Base-by-base conservation (phyloP, 2,888 invertebrate species). In the Empis livida region DNA sequence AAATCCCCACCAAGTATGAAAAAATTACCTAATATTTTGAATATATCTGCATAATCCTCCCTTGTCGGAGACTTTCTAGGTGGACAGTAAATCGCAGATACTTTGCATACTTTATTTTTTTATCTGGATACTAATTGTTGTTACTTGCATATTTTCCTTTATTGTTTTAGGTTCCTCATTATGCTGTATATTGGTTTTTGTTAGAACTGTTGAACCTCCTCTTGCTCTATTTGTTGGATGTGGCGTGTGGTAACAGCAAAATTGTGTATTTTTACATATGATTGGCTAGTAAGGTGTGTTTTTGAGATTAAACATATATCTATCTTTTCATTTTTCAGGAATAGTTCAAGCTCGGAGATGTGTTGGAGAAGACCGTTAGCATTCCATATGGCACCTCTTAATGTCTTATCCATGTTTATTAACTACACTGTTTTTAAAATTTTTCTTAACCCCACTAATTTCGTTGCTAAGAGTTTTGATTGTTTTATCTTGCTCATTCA, bases 131-230 rank as follows among this genome's bases (percentile, higher is more conserved):
- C 38, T n/a, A 8, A 38, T 9, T 38, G 38, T 38, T 38, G 38
- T 14, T 14, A n/a, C 15, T 38, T 38, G 38, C 38, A 38, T 38
- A 9, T 2, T 9, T 15, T n/a, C 11, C 9, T 15, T 38, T 38
- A 11, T n/a, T 5, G 13, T 38, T 38, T 38, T 38, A 3, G 14
- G 15, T 15, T 38, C 38, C 13, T 3, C 4, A 38, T 14, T 10
- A 14, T 41, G 41, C n/a, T 10, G 4, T 13, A 41, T 41, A 15
- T 20, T 41, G 9, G 27, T 41, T 41, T 41, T 50, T 17, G 49
- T 47, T 23, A 54, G 4, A 27, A 51, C 45, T 8, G 49, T 47
- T 10, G 51, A 44, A 41, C 40, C 49, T 40, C 43, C 49, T 40
- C 38, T 50, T 13, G 47, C 53, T 45, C 32, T 46, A 17, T 43